Base-by-base conservation (phyloP, 2,797 vertebrate genomes). In the Avahi laniger region DNA sequence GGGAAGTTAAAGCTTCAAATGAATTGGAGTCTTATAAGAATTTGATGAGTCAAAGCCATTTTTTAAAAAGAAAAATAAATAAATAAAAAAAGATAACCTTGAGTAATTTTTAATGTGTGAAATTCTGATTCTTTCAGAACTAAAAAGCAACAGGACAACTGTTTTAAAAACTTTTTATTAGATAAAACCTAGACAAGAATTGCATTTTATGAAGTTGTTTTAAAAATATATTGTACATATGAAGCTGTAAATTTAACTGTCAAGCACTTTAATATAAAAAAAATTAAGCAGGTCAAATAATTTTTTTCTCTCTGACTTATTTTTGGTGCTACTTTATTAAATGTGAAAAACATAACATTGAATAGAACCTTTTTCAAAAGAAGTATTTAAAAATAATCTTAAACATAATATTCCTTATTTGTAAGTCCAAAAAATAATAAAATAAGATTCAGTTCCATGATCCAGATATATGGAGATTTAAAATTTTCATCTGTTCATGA, bases 21-120 rank as follows among this genome's bases (percentile, higher is more conserved):
- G 72, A 95, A 96, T 79, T 93, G 73, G 96, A 97, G 91, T 86
- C 54, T 95, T 97, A 24, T 94, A 57, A 96, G 33, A 72, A 89
- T 95, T 92, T 75, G 75, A 84, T 94, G 88, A 97, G 80, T 96
- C 88, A 94, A 97, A 93, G n/a, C 1, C 15, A 17, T 38, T 75
- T 90, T 50, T 83, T 70, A 46, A 87, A 13, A 38, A 91, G 50
- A 84, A 95, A 95, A 94, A 91, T 67, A 95, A 94, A 91, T 67
- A 95, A 94, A 91, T 67, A 13, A 38, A 91, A 46, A 84, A 95
- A 95, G 93, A 91, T 67, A 95, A 84, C 41, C 41, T 82, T 50
- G n/a, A 17, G 12, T 87, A 73, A 96, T 91, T 95, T 97, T 95
- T 83, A 96, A 86, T n/a, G 20, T 86, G 33, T 86, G n/a, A 93